Evolutionary conservation across 2,113 vertebrate genomes (phyloP).

Genomic region (Bothrops jararaca): DNA sequence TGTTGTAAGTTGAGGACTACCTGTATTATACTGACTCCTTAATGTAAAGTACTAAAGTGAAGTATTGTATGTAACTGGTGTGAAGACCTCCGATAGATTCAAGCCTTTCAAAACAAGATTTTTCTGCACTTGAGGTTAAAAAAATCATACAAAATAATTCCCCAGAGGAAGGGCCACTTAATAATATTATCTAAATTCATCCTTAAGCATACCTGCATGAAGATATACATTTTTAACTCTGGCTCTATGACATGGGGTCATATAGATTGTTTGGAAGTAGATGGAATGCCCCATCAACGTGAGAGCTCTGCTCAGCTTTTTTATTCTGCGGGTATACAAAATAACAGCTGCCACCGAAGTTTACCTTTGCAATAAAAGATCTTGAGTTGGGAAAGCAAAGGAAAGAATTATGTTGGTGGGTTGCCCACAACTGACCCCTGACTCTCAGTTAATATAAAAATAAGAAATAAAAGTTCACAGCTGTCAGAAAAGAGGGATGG

Average conservation of each 20-base stretch:
- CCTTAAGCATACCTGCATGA: neutral
- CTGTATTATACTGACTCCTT: neutral
- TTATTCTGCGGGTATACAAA: neutral
- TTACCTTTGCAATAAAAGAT: neutral
- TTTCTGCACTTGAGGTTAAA: neutral
- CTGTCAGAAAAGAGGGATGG: neutral
- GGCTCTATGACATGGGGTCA: too few relatives aligned
- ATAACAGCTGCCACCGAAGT: neutral
- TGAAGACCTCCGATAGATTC: neutral
- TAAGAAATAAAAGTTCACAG: conserved; percentile 20
- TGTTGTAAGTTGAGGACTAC: neutral
- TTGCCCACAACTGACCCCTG: neutral
- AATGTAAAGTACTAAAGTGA: neutral
- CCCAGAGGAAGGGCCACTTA: neutral
- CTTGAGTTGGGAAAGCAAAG: neutral
- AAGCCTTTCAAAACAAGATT: neutral
- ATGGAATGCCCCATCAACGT: neutral
- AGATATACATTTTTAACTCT: neutral
- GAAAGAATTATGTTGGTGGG: neutral
- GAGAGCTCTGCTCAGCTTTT: neutral
- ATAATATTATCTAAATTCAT: neutral
- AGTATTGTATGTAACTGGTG: neutral
- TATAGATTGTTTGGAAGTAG: neutral
- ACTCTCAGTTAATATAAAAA: conserved; percentile 2
- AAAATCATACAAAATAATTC: neutral